phyloP scores from a whole-genome alignment of 2,113 vertebrate species.

The Halichoeres trimaculatus region DNA sequence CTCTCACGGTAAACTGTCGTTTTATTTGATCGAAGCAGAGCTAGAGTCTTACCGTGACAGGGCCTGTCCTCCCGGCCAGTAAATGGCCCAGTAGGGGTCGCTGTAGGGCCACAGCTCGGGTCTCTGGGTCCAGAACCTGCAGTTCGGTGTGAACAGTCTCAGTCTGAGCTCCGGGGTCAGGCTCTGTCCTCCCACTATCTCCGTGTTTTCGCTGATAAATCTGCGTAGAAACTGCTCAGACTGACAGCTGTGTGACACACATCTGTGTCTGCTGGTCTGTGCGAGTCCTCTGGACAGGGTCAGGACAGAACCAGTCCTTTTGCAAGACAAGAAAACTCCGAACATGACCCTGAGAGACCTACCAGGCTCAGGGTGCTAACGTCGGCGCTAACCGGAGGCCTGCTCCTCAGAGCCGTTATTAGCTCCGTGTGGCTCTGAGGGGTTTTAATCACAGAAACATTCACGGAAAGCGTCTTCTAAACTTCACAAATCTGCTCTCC shows the following conservation, averaged over 20 bases:
- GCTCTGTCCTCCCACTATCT: slow-evolving; percentile 83
- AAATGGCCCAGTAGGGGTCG: slow-evolving; percentile 95
- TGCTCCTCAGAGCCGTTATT: too few relatives aligned
- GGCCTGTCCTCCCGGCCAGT: slow-evolving; percentile 97
- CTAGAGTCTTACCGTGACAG: slow-evolving; percentile 84
- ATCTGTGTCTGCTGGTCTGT: neutral
- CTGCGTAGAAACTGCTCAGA: slow-evolving; percentile 71
- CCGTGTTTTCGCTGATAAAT: slow-evolving; percentile 89
- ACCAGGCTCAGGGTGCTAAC: too few relatives aligned
- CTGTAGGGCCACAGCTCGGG: slow-evolving; percentile 92
- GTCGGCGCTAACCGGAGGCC: neutral
- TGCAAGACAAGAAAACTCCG: neutral
- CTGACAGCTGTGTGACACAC: neutral
- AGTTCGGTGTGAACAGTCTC: slow-evolving; percentile 89
- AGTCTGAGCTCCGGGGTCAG: slow-evolving; percentile 91
- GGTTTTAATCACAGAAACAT: neutral
- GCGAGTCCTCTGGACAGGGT: neutral
- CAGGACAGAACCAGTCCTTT: neutral
- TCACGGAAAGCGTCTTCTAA: neutral
- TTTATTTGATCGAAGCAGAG: neutral
- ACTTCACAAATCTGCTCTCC: too few relatives aligned
- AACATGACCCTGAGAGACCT: slow-evolving; percentile 3
- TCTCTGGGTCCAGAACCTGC: slow-evolving; percentile 90
- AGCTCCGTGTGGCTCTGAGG: too few relatives aligned
- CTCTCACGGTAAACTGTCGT: neutral